A percentile compares a stretch with the other conserved stretches of the same genome.
phyloP scores from a whole-genome alignment of 2,797 vertebrate genomes.

The Silurus lanzhouensis region DNA sequence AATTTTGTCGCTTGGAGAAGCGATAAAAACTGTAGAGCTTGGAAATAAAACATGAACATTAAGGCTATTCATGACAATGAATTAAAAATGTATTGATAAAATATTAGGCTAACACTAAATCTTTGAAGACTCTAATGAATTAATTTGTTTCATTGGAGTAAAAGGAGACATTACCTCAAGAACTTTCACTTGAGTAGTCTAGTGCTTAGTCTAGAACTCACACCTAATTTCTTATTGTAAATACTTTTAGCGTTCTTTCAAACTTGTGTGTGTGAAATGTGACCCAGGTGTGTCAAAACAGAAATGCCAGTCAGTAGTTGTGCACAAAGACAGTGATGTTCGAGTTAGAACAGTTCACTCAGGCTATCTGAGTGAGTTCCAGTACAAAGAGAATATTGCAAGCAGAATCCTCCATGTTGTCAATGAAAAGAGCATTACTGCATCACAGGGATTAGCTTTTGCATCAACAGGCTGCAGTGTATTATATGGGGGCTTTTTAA shows the following conservation, averaged over 20 bases:
- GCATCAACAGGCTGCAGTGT: background rate
- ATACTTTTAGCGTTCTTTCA: too few relatives aligned
- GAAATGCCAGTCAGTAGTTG: background rate
- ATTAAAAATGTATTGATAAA: background rate
- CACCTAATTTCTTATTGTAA: background rate
- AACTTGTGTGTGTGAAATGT: too few relatives aligned
- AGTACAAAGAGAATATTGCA: conserved; percentile 1
- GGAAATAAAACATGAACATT: too few relatives aligned
- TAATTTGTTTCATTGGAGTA: background rate
- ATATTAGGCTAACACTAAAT: background rate
- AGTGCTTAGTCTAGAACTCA: background rate
- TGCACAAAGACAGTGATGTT: conserved; percentile 15
- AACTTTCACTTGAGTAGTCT: background rate
- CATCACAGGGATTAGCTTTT: background rate
- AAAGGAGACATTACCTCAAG: background rate
- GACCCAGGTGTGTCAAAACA: background rate
- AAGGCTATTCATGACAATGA: background rate
- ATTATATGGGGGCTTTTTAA: background rate
- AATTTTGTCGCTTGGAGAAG: background rate
- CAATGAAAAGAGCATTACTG: conserved; percentile 1
- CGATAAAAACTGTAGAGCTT: too few relatives aligned
- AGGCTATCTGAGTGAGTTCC: conserved; percentile 3
- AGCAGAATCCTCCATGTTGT: background rate
- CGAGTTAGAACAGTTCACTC: background rate
- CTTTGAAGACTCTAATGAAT: background rate